Evolutionary conservation across 2,797 vertebrate species (phyloP).

Genomic region (Nasua narica): DNA sequence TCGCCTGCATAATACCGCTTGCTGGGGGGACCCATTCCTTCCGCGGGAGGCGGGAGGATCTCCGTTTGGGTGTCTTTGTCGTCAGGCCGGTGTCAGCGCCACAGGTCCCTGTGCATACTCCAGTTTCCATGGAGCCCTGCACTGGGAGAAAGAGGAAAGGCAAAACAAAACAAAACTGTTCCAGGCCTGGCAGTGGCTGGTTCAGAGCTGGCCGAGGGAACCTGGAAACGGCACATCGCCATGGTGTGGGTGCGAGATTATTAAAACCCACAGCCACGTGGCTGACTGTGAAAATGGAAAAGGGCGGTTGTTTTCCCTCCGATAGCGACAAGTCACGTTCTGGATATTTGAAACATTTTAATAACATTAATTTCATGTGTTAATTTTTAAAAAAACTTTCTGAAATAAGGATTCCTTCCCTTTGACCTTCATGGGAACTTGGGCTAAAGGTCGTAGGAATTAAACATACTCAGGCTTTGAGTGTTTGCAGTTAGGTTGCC

Average conservation of each 20-base stretch:
- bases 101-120: not conserved
- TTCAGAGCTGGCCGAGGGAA: not conserved
- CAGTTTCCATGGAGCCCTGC: constrained; percentile 1
- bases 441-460: not conserved
- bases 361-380: not conserved
- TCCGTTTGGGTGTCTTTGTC: not conserved
- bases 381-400: not conserved
- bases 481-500: not conserved
- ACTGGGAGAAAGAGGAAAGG: not conserved
- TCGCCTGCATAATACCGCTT: not conserved
- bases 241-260: not conserved
- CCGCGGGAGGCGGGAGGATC: not conserved
- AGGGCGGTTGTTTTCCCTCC: not conserved
- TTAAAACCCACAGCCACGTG: not conserved
- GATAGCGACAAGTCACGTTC: not conserved
- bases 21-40: not conserved
- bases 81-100: not conserved
- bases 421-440: not conserved
- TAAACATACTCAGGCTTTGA: not conserved
- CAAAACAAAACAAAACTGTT: not conserved
- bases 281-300: not conserved
- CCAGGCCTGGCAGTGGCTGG: not conserved
- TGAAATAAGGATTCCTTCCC: not conserved
- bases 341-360: not conserved
- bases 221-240: not conserved